Base-by-base conservation (phyloP, 2,113 vertebrate genomes). In the Calonectris borealis region DNA sequence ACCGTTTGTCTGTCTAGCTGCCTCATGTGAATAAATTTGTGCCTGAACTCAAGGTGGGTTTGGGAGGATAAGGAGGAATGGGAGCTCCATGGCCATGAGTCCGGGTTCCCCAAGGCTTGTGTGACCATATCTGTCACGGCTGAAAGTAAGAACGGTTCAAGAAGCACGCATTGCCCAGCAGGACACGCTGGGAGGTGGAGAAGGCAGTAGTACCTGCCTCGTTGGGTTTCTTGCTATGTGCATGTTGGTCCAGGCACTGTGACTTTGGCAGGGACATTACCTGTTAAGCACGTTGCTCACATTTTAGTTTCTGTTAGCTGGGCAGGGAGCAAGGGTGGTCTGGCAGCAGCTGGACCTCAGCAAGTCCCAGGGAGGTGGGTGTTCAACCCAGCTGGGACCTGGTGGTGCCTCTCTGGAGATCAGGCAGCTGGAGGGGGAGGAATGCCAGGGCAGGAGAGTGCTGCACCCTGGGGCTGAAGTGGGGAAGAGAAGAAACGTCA, bases 231-330 rank as follows among this genome's bases (percentile, higher is more conserved):
- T 61, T 88, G 55, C 36, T 52, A 0, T 78, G 19, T 27, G 12
- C 0, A 0, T 29, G 11, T 66, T 83, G 65, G 15, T 94, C 42
- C 40, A 78, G 51, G 36, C 7, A 19, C 40, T 70, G 20, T 66
- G n/a, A 46, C 7, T 2, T 66, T 55, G 36, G 36, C 48, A 76
- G 38, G 40, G 54, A 51, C 0, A 0, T 36, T 34, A 2, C 46
- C 31, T 40, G 25, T 70, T 49, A 64, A 66, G 34, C 25, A 54
- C 13, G 16, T 51, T 17, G 11, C 65, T 82, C 54, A n/a, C 20
- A 15, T 40, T 68, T 82, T 36, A 25, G n/a, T 46, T 91, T 57
- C 15, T 64, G 8, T 82, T 66, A 66, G 40, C 55, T 87, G 51
- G 27, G 17, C 60, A 44, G 54, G 68, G 60, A 69, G 22, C 1